These are phyloP conservation scores for Cancer borealis DNA, from an alignment of 2,888 invertebrate genomes.

Conservation along the genomic window DNA sequence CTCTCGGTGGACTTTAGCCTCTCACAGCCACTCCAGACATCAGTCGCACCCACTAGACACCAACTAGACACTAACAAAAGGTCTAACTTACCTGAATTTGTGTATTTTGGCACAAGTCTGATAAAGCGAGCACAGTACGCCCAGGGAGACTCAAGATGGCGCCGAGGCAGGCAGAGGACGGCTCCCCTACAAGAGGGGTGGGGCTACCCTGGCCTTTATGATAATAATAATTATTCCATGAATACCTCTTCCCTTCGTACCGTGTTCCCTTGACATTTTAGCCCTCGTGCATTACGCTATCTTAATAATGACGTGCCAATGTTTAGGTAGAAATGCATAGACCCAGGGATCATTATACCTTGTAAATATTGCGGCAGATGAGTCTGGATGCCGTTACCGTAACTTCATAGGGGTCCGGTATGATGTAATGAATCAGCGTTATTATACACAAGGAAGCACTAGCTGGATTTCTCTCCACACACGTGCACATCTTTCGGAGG, in stretches of 20 bases:
- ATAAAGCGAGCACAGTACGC: conserved; percentile 64
- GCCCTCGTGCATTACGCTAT: conserved; percentile 46
- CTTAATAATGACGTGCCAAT: conserved; percentile 29
- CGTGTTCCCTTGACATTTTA: conserved; percentile 49
- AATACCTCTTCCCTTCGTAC: conserved; percentile 60
- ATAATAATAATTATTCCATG: conserved; percentile 71
- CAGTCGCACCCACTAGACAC: conserved; percentile 53
- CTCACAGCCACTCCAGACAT: conserved; percentile 51
- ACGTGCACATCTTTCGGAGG: conserved; percentile 32
- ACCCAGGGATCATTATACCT: background rate
- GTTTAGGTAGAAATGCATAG: background rate
- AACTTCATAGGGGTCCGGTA: conserved; percentile 15
- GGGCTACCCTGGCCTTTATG: conserved; percentile 68
- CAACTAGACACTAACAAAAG: background rate
- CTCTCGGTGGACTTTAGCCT: background rate
- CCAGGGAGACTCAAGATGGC: conserved; percentile 63
- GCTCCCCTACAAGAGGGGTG: conserved; percentile 67
- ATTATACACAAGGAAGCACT: conserved; percentile 8
- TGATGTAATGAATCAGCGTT: conserved; percentile 47
- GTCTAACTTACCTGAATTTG: conserved; percentile 43
- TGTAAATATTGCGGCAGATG: conserved; percentile 42
- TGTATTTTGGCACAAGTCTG: conserved; percentile 60
- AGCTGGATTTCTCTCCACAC: conserved; percentile 28
- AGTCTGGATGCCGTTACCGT: conserved; percentile 27
- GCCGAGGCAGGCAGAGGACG: conserved; percentile 57